phyloP scores from a whole-genome alignment of 2,113 vertebrate species.

The Calyptomena viridis region DNA sequence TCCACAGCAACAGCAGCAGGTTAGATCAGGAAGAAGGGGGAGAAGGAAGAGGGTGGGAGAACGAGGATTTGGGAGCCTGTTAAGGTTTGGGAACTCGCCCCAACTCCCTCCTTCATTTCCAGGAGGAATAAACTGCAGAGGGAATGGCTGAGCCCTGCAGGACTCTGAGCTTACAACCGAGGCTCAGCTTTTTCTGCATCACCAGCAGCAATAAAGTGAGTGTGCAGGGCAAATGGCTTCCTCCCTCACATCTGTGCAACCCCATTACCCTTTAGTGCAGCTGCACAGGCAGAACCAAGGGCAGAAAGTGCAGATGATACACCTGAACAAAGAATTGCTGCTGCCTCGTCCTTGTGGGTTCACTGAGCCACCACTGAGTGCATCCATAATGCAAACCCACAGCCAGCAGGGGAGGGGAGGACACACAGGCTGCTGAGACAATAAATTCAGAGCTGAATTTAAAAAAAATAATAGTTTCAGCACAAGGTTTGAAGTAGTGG shows the following conservation, averaged over 20 bases:
- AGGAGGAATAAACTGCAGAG: not conserved
- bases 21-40: too few species aligned
- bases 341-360: not conserved
- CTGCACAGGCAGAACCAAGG: not conserved
- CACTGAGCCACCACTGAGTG: rapidly evolving
- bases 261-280: not conserved
- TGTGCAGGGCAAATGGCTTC: not conserved
- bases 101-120: not conserved
- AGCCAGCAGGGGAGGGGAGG: not conserved
- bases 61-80: not conserved
- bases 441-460: not conserved
- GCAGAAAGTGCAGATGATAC: rapidly evolving
- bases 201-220: not conserved
- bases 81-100: not conserved
- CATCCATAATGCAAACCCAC: rapidly evolving
- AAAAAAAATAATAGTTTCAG: not conserved
- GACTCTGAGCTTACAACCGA: rapidly evolving
- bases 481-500: not conserved
- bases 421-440: not conserved
- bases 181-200: not conserved
- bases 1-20: rapidly evolving
- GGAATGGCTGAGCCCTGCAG: not conserved
- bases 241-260: not conserved
- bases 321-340: rapidly evolving
- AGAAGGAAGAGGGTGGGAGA: too few species aligned